phyloP scores from a whole-genome alignment of 2,113 vertebrate species.

The Pyrgilauda ruficollis region DNA sequence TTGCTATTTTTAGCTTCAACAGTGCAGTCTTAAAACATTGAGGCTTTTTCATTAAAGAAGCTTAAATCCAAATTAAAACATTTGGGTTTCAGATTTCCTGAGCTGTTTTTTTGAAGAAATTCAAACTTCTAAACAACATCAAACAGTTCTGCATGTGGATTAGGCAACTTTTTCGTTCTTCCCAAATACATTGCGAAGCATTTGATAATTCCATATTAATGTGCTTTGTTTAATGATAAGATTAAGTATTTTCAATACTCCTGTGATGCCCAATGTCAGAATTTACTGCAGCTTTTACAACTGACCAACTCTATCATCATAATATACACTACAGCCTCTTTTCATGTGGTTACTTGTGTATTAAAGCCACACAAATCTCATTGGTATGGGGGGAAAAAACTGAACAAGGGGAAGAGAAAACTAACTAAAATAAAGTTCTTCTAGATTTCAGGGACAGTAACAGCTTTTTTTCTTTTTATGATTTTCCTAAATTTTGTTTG shows the following conservation, averaged over 20 bases:
- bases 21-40: neutral
- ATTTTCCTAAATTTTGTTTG: neutral
- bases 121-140: neutral
- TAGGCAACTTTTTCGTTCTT: neutral
- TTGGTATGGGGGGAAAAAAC: neutral
- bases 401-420: neutral
- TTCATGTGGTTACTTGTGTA: neutral
- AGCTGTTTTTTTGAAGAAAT: neutral
- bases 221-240: neutral
- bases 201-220: neutral
- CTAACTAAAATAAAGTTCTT: neutral
- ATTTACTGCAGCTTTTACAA: neutral
- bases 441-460: neutral
- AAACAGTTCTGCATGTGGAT: neutral
- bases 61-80: constrained; percentile 5
- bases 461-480: neutral
- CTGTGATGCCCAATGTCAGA: neutral
- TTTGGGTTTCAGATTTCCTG: neutral
- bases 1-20: neutral
- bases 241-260: neutral
- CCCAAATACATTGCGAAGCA: neutral
- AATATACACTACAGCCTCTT: neutral
- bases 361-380: neutral
- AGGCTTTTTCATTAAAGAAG: neutral
- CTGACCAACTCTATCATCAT: neutral